These are phyloP conservation scores for Zhengitettix transpicula DNA, from an alignment of 2,888 invertebrate species.

Conservation along the genomic window DNA sequence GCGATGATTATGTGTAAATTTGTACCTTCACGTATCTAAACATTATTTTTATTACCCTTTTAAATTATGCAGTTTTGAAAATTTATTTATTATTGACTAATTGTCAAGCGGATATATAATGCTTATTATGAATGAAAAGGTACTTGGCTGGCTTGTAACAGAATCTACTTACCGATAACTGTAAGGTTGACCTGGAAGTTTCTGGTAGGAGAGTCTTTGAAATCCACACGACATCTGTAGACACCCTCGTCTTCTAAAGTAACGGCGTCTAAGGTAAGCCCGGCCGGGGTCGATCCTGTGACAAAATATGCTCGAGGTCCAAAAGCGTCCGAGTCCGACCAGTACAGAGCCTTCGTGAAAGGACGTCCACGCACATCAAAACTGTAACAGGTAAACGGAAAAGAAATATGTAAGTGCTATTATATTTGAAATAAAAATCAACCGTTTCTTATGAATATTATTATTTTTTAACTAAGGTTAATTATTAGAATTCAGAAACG, in stretches of 20 bases:
- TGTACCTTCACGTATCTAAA: too few species aligned
- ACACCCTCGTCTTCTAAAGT: conserved; percentile 20
- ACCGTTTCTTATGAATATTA: too few species aligned
- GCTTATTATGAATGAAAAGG: too few species aligned
- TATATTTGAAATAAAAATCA: too few species aligned
- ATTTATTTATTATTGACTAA: too few species aligned
- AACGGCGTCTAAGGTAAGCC: conserved; percentile 31
- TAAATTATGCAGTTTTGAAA: too few species aligned
- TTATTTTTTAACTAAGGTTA: too few species aligned
- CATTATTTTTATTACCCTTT: too few species aligned
- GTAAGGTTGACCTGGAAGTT: conserved; percentile 37
- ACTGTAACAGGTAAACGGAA: conserved; percentile 18
- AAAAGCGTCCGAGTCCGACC: conserved; percentile 32
- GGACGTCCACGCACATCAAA: conserved; percentile 34
- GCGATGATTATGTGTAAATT: too few species aligned
- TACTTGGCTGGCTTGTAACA: too few species aligned
- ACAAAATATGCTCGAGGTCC: conserved; percentile 33
- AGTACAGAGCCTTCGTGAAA: conserved; percentile 30
- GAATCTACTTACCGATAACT: conserved; percentile 30
- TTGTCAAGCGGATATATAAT: too few species aligned
- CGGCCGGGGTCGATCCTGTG: conserved; percentile 25
- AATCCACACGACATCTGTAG: conserved; percentile 37
- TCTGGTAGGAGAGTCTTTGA: conserved; percentile 34
- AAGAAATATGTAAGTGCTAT: neutral
- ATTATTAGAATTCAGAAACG: too few species aligned